Percentiles rank a stretch among this genome's conserved stretches.
Evolutionary conservation across 2,113 vertebrate genomes (phyloP).

Genomic region (Felis catus): DNA sequence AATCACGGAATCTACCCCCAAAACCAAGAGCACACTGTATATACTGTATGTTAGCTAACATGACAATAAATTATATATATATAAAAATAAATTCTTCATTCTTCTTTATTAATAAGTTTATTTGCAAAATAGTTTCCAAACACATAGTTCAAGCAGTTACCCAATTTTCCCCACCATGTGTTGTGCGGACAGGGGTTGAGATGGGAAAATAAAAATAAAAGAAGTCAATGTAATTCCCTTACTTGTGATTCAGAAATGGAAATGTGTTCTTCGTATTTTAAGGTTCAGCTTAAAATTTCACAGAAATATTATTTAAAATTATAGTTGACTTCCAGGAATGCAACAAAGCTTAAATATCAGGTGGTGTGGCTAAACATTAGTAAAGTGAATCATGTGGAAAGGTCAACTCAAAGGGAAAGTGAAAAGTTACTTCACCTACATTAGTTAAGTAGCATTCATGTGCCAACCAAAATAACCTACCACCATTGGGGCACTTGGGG

Average conservation of each 20-base stretch:
- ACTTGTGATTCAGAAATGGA: slow-evolving; percentile 19
- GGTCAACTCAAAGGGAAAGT: not conserved
- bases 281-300: slow-evolving; percentile 22
- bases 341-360: not conserved
- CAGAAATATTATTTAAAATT: slow-evolving; percentile 14
- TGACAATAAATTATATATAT: too few relatives aligned
- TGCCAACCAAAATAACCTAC: not conserved
- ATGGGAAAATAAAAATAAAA: not conserved
- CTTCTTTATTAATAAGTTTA: slow-evolving; percentile 36
- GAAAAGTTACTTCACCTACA: not conserved
- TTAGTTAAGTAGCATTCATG: not conserved
- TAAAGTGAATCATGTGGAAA: not conserved
- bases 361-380: not conserved
- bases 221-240: slow-evolving; percentile 17
- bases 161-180: not conserved
- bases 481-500: too few relatives aligned
- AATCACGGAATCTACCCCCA: too few relatives aligned
- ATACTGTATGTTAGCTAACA: too few relatives aligned
- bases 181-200: not conserved
- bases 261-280: not conserved
- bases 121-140: slow-evolving; percentile 40
- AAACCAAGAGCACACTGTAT: too few relatives aligned
- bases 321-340: not conserved
- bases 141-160: not conserved
- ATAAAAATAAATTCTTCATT: not conserved